Base-by-base conservation (phyloP, 2,113 vertebrate genomes). In the Microcebus jonahi region DNA sequence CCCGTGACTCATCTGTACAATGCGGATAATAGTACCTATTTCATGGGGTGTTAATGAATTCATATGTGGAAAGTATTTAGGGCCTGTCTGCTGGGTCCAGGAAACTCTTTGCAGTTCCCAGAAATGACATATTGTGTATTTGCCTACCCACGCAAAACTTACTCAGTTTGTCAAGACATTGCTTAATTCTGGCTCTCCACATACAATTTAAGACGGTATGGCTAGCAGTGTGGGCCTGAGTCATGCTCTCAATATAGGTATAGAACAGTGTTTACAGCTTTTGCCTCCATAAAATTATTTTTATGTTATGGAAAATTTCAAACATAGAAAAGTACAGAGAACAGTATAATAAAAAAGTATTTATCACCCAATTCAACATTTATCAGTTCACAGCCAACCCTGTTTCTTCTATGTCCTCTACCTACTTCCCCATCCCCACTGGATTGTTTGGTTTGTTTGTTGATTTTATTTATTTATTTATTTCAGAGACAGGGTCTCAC, bases 221-320 rank as follows among this genome's bases (percentile, higher is more conserved):
- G 73, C 57, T 79, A 81, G 83, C 65, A 71, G 12, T 36, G 25
- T 80, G 39, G 23, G 25, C 53, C 39, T 6, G 25, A 42, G 45
- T 65, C 68, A 75, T 31, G 17, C 57, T 90, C 57, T 76, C 45
- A 21, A 45, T n/a, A 82, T 65, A 53, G 63, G 70, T 31, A 57
- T 31, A 42, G 36, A 59, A 55, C 27, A 73, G 9, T 65, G 73
- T 61, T 76, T 77, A 53, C 34, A 65, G 57, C 29, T 80, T 90
- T 90, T 89, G 68, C 21, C 23, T 94, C 68, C 68, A 67, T 65
- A 57, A 81, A 75, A 76, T 89, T 83, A n/a, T 83, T 67, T 89
- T 36, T 81, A 25, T 93, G 65, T 25, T n/a, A 45, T 29, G 36
- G 45, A 86, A 77, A 65, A 85, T 76, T 76, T 84, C 50, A 91